Base-by-base conservation (phyloP, 2,888 invertebrate genomes). In the Tenthredo mesomela region DNA sequence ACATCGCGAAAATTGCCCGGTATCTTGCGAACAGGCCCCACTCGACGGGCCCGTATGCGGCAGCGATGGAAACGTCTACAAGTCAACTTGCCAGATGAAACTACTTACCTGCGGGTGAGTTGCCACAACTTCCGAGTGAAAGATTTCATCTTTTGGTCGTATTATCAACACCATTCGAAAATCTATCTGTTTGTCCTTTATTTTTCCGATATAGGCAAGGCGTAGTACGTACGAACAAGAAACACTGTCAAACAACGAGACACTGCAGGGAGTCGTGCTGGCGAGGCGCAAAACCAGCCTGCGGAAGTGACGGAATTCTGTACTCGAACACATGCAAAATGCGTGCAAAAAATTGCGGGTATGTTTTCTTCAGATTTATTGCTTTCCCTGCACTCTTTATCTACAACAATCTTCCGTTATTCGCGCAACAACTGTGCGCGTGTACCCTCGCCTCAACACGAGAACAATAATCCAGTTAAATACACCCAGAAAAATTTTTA, bases 281-380 rank as follows among this genome's bases (percentile, higher is more conserved):
- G 97, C 95, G 98, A 54, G 97, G 97, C 25, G 97, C 97, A 73
- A 95, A 97, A 88, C 97, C 98, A 5, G 97, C 97, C 9, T 98
- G 98, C 90, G 98, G 97, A 0, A 98, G 98, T 12, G 98, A 98
- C 92, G 97, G 98, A 0, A 96, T 97, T 88, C 95, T 98, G 71
- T 98, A 98, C 93, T 96, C 97, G 70, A 98, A 97, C 93, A 97
- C 97, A 82, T 98, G 98, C 92, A 96, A 97, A 91, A 98, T 98
- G 98, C 97, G 97, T 92, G 96, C 97, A 58, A 97, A 98, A 90
- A 98, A 98, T 93, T 98, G 98, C 94, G 98, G 98, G 97, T 97
- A 93, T 93, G 94, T 9, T 61, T 54, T 29, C 25, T 7, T n/a
- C 18, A 2, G 6, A 7, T n/a, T 18, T 71, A 43, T 50, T 21